Percentiles rank a stretch among this genome's conserved stretches.
Evolutionary conservation across 2,113 vertebrate genomes (phyloP).

Genomic region (Myocastor coypus): DNA sequence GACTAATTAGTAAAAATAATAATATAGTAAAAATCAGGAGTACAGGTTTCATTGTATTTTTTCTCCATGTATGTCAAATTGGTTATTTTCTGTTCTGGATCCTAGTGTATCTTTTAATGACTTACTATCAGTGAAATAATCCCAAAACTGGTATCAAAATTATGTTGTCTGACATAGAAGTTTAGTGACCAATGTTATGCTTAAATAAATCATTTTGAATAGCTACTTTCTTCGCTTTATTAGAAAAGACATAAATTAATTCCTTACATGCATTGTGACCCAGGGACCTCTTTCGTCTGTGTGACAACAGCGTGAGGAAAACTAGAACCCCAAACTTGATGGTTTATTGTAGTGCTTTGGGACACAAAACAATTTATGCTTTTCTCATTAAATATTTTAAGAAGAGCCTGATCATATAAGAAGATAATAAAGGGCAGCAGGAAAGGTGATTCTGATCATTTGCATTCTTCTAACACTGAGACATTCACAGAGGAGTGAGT

Average conservation of each 20-base stretch:
- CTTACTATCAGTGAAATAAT: background rate
- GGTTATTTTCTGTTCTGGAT: background rate
- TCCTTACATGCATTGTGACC: background rate
- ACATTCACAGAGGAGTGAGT: background rate
- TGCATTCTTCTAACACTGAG: background rate
- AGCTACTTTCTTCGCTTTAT: constrained; percentile 23
- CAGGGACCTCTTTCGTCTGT: background rate
- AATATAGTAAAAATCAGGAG: background rate
- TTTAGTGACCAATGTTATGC: constrained; percentile 27
- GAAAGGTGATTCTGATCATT: constrained; percentile 32
- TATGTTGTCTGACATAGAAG: constrained; percentile 25
- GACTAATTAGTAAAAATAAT: constrained; percentile 23
- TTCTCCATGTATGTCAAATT: background rate
- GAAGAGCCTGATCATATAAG: background rate
- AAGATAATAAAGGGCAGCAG: constrained; percentile 21
- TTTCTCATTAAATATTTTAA: constrained; percentile 30
- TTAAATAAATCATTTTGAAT: constrained; percentile 46
- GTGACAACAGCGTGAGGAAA: background rate
- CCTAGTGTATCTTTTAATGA: background rate
- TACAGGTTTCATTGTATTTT: background rate
- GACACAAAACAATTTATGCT: background rate
- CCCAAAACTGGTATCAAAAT: background rate
- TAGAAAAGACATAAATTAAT: constrained; percentile 40
- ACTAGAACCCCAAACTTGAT: background rate
- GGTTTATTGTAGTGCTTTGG: background rate